Evolutionary conservation across 1,140 invertebrate genomes (phyloP).

Genomic region (Pemphigus obesinymphae): DNA sequence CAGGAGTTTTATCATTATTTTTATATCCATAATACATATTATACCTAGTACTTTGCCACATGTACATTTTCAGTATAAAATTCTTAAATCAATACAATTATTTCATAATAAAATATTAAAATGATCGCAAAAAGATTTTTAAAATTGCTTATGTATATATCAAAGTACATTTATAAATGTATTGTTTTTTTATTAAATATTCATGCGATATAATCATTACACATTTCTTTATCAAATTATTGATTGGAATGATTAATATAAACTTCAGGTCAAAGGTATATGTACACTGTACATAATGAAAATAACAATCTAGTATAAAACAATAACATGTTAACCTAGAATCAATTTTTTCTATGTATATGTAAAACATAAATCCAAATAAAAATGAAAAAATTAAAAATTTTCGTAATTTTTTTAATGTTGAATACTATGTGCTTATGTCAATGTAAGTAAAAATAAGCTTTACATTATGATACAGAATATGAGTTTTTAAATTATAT

Average conservation of each 20-base stretch:
- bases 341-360: not conserved
- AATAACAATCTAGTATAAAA: slow-evolving; percentile 13
- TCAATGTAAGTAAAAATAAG: slow-evolving; percentile 30
- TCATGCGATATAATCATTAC: not conserved
- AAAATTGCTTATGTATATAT: not conserved
- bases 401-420: not conserved
- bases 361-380: not conserved
- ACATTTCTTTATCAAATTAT: not conserved
- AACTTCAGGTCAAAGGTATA: not conserved
- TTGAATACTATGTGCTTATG: not conserved
- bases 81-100: too few relatives aligned
- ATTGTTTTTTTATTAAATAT: not conserved
- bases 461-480: too few relatives aligned
- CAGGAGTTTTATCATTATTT: too few relatives aligned
- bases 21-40: too few relatives aligned
- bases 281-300: not conserved
- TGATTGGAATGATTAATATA: not conserved
- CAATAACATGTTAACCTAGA: not conserved
- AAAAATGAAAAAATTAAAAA: slow-evolving; percentile 10
- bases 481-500: too few relatives aligned
- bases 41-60: too few relatives aligned
- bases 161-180: not conserved
- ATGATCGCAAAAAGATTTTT: not conserved
- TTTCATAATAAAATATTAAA: not conserved
- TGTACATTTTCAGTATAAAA: too few relatives aligned